Base-by-base conservation (phyloP, 2,888 invertebrate genomes). In the Arrhopalites spinosus region DNA sequence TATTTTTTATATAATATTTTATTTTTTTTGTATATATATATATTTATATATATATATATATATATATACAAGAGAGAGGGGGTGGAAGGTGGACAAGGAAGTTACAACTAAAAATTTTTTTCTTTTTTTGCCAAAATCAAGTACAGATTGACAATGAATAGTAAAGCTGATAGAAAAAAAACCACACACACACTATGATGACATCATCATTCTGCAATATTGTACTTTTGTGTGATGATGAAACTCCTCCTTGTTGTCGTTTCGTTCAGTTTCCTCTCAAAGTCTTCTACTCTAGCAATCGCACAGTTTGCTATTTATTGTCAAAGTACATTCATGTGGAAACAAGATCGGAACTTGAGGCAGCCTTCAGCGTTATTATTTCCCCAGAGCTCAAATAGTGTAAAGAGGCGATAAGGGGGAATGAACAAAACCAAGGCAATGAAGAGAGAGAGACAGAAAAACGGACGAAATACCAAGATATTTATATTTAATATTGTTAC, bases 341-440 rank as follows among this genome's bases (percentile, higher is more conserved):
- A 74, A 74, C 43, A 25, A 68, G 74, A 74, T 74, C 56, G 53
- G 43, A 74, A 73, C 50, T 73, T 59, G 53, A 70, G 36, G 61
- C 63, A 53, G 45, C 61, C 71, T 56, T 29, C 70, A 61, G 45
- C 25, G 59, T 59, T 75, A 72, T 75, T 76, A 76, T 76, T 76
- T 76, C 76, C 76, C 76, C 45, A 50, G 76, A 76, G 76, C 73
- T 67, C 67, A 67, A 50, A 63, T 68, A 73, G 73, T 76, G 76
- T 76, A 76, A 76, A 76, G 76, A 23, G 56, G 72, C 59, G 76
- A 72, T 72, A 72, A 72, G 72, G 47, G 71, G 72, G 43, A 63
- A 72, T 63, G 72, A 72, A 63, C 59, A 59, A 23, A 23, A 59
- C 5, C 17, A 43, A 17, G 43, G 30, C 1, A n/a, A 66, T 5